Percentiles rank a stretch among this genome's conserved stretches.
Evolutionary conservation across 2,113 vertebrate genomes (phyloP).

Genomic region (Corvus moneduloides): DNA sequence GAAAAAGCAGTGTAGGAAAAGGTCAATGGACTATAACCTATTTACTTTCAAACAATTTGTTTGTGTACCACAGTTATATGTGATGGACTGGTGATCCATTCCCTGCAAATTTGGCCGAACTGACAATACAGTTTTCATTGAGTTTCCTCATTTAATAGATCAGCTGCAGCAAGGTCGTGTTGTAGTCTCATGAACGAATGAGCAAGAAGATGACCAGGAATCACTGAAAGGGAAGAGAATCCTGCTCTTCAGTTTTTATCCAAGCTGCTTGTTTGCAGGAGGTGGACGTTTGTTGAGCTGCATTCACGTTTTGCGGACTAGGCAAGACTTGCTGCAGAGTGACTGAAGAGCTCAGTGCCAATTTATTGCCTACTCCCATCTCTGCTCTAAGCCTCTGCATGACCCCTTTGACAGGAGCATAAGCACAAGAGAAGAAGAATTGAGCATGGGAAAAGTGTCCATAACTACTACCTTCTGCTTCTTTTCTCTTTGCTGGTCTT

Average conservation of each 20-base stretch:
- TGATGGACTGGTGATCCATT: not conserved
- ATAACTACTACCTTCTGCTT: not conserved
- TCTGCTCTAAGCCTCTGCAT: not conserved
- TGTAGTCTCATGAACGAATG: not conserved
- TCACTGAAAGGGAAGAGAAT: not conserved
- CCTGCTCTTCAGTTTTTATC: not conserved
- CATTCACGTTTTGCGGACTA: not conserved
- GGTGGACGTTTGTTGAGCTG: not conserved
- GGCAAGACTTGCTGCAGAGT: not conserved
- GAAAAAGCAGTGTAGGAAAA: not conserved
- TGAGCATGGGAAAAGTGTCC: not conserved
- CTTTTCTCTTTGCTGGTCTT: not conserved
- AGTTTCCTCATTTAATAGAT: not conserved
- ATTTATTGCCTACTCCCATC: not conserved
- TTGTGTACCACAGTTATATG: not conserved
- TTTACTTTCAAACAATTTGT: not conserved
- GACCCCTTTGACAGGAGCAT: not conserved
- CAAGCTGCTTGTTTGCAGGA: not conserved
- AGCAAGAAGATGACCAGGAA: not conserved
- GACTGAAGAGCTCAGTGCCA: not conserved
- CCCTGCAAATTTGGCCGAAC: not conserved
- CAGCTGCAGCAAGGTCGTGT: not conserved
- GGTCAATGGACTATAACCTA: not conserved
- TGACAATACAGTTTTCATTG: not conserved
- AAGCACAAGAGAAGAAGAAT: not conserved